Conservation (phyloP, 2,888 invertebrate species). For the Lasioglossum morio region DNA sequence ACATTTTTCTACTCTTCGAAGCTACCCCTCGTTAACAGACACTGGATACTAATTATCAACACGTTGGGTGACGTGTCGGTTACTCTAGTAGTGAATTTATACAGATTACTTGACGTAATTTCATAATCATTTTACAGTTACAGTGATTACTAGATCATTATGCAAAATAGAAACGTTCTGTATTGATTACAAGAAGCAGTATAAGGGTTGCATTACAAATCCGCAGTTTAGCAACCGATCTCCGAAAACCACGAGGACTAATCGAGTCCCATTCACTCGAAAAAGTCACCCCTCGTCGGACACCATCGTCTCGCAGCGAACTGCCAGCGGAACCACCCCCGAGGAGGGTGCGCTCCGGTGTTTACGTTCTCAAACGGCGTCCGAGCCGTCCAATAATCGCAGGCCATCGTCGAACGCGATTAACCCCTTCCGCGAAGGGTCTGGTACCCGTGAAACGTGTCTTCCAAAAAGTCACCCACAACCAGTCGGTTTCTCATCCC, state of each 20-base stretch:
- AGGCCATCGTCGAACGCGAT: conserved; percentile 24
- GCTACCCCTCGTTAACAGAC: neutral
- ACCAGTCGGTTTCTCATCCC: neutral
- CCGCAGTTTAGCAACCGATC: no score
- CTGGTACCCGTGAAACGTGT: conserved; percentile 15
- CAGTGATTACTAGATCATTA: no score
- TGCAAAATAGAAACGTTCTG: no score
- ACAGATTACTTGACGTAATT: no score
- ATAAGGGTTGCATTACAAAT: no score
- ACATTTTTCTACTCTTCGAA: neutral
- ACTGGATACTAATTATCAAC: neutral
- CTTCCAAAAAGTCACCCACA: conserved; percentile 15
- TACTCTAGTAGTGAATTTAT: neutral
- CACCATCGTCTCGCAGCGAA: neutral
- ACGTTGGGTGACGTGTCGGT: neutral
- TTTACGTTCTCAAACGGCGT: conserved; percentile 11
- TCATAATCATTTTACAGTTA: no score
- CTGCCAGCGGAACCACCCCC: neutral
- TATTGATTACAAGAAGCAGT: no score
- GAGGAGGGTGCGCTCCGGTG: neutral
- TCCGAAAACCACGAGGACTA: neutral
- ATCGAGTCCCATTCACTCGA: neutral
- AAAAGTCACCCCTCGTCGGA: neutral
- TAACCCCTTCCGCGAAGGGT: conserved; percentile 31
- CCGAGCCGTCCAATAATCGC: conserved; percentile 10